Percentiles rank a stretch among this genome's conserved stretches.
Conservation (phyloP, 2,888 invertebrate species). For the Xestobium rufovillosum region DNA sequence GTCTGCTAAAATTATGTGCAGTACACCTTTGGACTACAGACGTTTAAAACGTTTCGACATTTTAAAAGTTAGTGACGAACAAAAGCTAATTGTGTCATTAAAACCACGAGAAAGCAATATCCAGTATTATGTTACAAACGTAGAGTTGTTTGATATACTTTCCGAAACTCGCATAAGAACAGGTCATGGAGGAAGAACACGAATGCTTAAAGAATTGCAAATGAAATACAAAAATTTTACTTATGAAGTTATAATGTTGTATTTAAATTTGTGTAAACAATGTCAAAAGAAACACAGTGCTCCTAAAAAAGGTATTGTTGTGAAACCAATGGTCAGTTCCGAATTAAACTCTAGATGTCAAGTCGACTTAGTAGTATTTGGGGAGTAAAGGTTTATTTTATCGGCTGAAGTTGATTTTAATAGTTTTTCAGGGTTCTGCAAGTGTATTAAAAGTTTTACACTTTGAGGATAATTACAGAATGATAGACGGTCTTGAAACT, state of each 20-base stretch:
- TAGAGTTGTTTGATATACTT: conserved; percentile 28
- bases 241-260: conserved; percentile 26
- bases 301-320: conserved; percentile 22
- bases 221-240: conserved; percentile 30
- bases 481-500: too few relatives aligned
- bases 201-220: conserved; percentile 30
- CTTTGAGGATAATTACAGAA: too few relatives aligned
- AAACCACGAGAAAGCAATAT: too few relatives aligned
- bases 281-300: conserved; percentile 26
- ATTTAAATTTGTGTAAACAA: conserved; percentile 26
- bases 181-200: conserved; percentile 29
- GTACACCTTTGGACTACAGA: conserved; percentile 17
- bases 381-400: too few relatives aligned
- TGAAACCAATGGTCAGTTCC: conserved; percentile 22
- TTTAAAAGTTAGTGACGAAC: conserved; percentile 15
- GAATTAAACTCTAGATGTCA: conserved; percentile 11
- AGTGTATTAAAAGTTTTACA: too few relatives aligned
- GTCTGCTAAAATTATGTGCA: conserved; percentile 5
- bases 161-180: conserved; percentile 26
- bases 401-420: too few relatives aligned
- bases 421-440: too few relatives aligned
- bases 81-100: conserved; percentile 18
- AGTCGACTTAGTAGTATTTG: conserved; percentile 17
- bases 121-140: conserved; percentile 26
- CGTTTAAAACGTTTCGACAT: conserved; percentile 18